Percentiles rank a stretch among this genome's conserved stretches.
Conservation (phyloP, 2,888 invertebrate genomes). For the Mesochorus sp. region DNA sequence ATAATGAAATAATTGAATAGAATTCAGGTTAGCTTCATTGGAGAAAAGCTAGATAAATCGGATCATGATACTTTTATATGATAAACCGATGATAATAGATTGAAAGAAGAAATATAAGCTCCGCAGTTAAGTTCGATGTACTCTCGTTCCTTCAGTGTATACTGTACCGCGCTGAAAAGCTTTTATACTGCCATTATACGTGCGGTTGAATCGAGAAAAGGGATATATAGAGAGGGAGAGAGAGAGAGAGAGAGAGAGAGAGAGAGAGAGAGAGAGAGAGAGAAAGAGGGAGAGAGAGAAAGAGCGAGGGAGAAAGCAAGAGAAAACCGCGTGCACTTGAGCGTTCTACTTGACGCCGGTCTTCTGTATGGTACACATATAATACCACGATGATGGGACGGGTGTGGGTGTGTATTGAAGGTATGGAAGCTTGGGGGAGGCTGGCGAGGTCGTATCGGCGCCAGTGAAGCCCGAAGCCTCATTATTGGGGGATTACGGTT, state of each 20-base stretch:
- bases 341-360: constrained; percentile 51
- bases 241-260: constrained; percentile 3
- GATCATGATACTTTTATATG: neutral
- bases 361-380: constrained; percentile 28
- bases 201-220: constrained; percentile 24
- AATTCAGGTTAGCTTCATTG: neutral
- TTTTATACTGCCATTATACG: constrained; percentile 31
- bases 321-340: constrained; percentile 35
- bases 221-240: too few relatives aligned
- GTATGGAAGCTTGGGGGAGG: constrained; percentile 12
- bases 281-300: neutral
- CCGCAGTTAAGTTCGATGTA: constrained; percentile 7
- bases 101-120: neutral
- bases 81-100: constrained; percentile 1
- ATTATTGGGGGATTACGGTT: constrained; percentile 79
- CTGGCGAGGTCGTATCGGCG: constrained; percentile 71
- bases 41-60: neutral
- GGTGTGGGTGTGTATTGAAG: constrained; percentile 10
- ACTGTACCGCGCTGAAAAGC: constrained; percentile 15
- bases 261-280: constrained; percentile 53
- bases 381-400: constrained; percentile 17
- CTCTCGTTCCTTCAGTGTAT: neutral
- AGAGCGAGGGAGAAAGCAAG: neutral
- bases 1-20: too few relatives aligned
- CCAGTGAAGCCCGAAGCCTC: constrained; percentile 75